Conservation (phyloP, 1,140 invertebrate genomes). For the Goniozus legneri region DNA sequence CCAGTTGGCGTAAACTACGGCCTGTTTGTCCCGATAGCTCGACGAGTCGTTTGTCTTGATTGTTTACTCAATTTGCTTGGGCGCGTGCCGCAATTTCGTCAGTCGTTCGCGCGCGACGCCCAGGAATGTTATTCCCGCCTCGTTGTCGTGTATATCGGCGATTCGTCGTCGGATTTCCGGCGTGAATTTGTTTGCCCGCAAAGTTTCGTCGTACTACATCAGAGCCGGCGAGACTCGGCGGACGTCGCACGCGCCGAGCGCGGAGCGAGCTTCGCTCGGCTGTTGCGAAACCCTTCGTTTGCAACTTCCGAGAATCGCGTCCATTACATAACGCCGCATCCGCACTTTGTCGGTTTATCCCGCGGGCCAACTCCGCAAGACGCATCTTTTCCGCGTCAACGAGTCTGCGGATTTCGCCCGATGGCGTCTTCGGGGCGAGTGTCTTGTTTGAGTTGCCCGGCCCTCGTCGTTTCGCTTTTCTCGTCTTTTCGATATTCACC, state of each 20-base stretch:
- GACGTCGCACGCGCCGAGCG: conserved; percentile 21
- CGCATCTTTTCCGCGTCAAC: too few species aligned
- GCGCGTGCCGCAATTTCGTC: conserved; percentile 32
- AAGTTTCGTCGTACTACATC: conserved; percentile 49
- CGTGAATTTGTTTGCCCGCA: conserved; percentile 51
- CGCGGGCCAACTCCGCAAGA: conserved; percentile 27
- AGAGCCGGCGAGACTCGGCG: conserved; percentile 32
- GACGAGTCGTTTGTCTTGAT: conserved; percentile 26
- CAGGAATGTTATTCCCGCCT: conserved; percentile 31
- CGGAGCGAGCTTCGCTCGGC: too few species aligned
- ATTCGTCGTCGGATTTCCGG: conserved; percentile 44
- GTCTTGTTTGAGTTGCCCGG: too few species aligned
- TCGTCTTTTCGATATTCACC: too few species aligned
- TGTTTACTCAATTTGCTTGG: conserved; percentile 36
- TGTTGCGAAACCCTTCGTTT: conserved; percentile 42
- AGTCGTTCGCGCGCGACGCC: conserved; percentile 28
- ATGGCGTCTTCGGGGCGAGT: too few species aligned
- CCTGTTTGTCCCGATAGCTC: conserved; percentile 28
- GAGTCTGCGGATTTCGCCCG: too few species aligned
- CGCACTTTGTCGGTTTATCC: conserved; percentile 30
- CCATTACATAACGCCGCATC: conserved; percentile 28
- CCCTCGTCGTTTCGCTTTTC: too few species aligned
- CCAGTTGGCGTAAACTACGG: neutral
- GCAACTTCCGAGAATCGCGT: conserved; percentile 35
- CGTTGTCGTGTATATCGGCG: conserved; percentile 23